Evolutionary conservation across 2,797 vertebrate genomes (phyloP), one percentile per base, ranked within the genome.

Genomic region (Lycodopsis pacificus): DNA sequence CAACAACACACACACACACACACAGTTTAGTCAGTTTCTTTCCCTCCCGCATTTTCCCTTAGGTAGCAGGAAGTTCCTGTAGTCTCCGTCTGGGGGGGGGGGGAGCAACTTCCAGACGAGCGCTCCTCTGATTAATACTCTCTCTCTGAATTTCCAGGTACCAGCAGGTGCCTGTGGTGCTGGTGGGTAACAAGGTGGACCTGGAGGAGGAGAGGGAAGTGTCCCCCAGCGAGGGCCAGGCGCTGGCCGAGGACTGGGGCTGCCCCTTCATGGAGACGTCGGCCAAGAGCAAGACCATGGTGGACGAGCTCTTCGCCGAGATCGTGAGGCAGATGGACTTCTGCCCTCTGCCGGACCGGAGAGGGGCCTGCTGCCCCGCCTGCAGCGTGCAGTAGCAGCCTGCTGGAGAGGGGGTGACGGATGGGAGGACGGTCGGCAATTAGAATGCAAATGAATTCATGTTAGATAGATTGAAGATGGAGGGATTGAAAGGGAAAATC

Each of bases 251-350:
- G 91, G 97, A 97, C 91, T 99, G 97, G 97, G 97, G 97, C 92
- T 99, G 97, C 81, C 97, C 97, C 17, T 99, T 99, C 94, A 97
- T 99, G 96, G 97, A 99, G 93, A 98, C 97, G 0, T 98, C 97
- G 0, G 97, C 97, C 90, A 98, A 98, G 92, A 98, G 97, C 95
- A 98, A 98, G 94, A 97, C 96, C 38, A 98, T 98, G 97, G 97
- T 98, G 95, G 97, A 98, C 78, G 97, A 98, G 96, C 97, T 99
- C 79, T 99, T 99, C 89, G 96, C 97, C 10, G 97, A 98, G 95
- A 99, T 99, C 77, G 97, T 99, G 84, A 91, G 97, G 89, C 97
- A 98, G 96, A 99, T 99, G 97, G 98, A 99, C 95, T 99, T 98
- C 96, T 97, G 97, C 84, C 97, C 97, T 73, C 94, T 98, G 94